These are phyloP conservation scores for Varanus salvator DNA, from an alignment of 2,113 vertebrate species.

Conservation along the genomic window DNA sequence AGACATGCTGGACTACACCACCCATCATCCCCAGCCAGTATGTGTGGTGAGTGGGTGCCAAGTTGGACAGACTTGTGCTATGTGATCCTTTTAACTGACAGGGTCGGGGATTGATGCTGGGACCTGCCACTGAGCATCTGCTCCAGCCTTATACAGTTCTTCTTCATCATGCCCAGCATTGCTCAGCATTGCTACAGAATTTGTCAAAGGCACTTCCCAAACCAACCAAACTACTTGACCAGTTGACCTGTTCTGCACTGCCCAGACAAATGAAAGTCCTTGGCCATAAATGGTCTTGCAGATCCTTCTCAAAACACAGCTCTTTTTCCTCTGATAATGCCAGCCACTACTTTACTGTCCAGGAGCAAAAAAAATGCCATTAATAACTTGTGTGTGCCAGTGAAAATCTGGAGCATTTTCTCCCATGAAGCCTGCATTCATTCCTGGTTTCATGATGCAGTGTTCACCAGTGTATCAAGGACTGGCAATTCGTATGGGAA, in stretches of 20 bases:
- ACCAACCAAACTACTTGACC: background rate
- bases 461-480: slow-evolving; percentile 27
- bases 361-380: background rate
- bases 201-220: background rate
- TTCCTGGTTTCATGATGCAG: slow-evolving; percentile 26
- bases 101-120: background rate
- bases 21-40: too few relatives aligned
- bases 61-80: background rate
- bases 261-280: background rate
- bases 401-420: slow-evolving; percentile 12
- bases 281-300: rapidly evolving
- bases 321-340: background rate
- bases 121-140: background rate
- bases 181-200: background rate
- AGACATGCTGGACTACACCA: too few relatives aligned
- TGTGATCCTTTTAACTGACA: background rate
- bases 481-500: slow-evolving; percentile 13
- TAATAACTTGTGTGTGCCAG: slow-evolving; percentile 34
- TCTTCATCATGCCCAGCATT: too few relatives aligned
- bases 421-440: slow-evolving; percentile 27
- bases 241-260: background rate
- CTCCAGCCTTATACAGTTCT: background rate
- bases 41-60: too few relatives aligned
- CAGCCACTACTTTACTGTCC: background rate
- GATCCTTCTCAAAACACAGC: background rate